Evolutionary conservation across 2,113 vertebrate genomes (phyloP).

Genomic region (Centropus unirufus): DNA sequence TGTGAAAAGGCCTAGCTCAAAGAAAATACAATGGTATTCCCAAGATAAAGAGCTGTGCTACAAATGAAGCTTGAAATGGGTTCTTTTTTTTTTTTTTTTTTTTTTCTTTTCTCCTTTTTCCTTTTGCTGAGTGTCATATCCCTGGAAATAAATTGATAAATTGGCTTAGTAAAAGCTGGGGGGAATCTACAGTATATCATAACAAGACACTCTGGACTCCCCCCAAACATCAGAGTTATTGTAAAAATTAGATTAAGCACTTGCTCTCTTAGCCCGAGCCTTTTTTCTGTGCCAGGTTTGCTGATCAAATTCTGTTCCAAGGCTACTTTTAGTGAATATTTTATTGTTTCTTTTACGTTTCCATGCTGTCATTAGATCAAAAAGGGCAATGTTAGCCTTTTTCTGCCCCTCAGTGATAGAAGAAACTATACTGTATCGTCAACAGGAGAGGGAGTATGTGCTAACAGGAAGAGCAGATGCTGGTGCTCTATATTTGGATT

Average conservation of each 20-base stretch:
- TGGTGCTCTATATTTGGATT: conserved; percentile 54
- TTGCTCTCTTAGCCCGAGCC: background rate
- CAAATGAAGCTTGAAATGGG: conserved; percentile 10
- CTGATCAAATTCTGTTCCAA: background rate
- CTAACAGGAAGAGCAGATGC: conserved; percentile 24
- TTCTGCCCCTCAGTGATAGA: background rate
- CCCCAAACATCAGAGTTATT: background rate
- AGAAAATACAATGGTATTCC: conserved; percentile 34
- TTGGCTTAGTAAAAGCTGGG: background rate
- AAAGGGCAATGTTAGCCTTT: background rate
- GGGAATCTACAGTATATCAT: background rate
- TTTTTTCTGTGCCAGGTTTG: conserved; percentile 11
- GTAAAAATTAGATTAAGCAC: background rate
- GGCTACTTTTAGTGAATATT: conserved; percentile 9
- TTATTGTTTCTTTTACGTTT: background rate
- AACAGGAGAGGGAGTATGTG: conserved; percentile 52
- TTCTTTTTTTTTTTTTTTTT: background rate
- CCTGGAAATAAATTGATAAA: background rate
- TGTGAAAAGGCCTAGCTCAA: conserved; percentile 53
- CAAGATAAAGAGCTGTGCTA: conserved; percentile 6
- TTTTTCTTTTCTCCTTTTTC: background rate
- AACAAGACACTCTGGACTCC: background rate
- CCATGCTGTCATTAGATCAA: background rate
- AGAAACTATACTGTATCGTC: conserved; percentile 43
- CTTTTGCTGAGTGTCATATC: background rate